Percentiles rank a stretch among this genome's conserved stretches.
Evolutionary conservation across 2,797 vertebrate genomes (phyloP).

Genomic region (Hozukius guyotensis): DNA sequence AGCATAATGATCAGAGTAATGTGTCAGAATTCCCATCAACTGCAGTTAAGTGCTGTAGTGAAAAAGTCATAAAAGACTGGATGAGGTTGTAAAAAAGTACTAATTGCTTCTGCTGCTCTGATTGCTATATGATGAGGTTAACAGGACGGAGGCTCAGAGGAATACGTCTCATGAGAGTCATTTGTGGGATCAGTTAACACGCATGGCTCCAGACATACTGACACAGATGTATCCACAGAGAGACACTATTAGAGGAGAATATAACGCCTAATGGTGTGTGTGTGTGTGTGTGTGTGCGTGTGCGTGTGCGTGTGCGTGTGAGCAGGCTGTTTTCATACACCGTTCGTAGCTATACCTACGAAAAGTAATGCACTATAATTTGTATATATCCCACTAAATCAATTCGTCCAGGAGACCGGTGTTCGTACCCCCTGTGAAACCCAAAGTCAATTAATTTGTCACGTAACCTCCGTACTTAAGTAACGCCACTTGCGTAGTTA

Average conservation of each 20-base stretch:
- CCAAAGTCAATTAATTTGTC: no score
- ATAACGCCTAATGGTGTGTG: no score
- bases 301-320: no score
- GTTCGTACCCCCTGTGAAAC: no score
- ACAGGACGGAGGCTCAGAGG: not conserved
- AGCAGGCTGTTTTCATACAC: no score
- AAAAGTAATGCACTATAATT: no score
- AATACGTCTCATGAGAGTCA: not conserved
- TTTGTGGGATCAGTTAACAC: not conserved
- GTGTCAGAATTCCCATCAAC: not conserved
- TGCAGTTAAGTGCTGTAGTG: not conserved
- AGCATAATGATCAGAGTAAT: not conserved
- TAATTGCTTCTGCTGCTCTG: slow-evolving; percentile 8
- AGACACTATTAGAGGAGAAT: not conserved
- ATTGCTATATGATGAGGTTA: slow-evolving; percentile 19
- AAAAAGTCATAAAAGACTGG: not conserved
- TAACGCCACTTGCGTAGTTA: no score
- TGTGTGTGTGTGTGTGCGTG: no score
- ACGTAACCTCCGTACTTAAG: no score
- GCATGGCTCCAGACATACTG: not conserved
- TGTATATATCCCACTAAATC: no score
- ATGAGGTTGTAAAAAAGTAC: not conserved
- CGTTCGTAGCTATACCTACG: no score
- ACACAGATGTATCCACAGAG: not conserved
- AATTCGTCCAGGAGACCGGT: no score